phyloP scores from a whole-genome alignment of 2,113 vertebrate genomes.

The Nicator chloris region DNA sequence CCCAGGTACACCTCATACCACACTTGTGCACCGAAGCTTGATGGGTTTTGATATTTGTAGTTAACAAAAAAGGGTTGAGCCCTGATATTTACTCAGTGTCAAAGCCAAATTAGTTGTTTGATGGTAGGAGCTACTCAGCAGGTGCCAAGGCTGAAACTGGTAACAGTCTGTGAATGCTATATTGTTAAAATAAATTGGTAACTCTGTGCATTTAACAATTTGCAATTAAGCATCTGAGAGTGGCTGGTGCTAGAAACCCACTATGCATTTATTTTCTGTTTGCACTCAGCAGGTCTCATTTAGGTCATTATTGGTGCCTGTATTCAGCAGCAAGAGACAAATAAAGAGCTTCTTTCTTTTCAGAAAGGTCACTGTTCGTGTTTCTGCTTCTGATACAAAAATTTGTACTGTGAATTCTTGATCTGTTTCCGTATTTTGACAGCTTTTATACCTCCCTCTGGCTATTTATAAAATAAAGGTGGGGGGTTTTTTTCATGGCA shows the following conservation, averaged over 20 bases:
- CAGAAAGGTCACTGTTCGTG: not conserved
- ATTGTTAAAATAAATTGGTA: slow-evolving; percentile 15
- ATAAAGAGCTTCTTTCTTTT: slow-evolving; percentile 11
- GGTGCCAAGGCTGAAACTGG: not conserved
- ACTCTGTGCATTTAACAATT: not conserved
- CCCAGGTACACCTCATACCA: not conserved
- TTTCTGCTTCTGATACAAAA: not conserved
- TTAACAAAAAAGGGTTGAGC: not conserved
- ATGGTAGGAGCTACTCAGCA: not conserved
- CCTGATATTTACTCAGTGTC: not conserved
- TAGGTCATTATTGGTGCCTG: not conserved
- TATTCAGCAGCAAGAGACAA: slow-evolving; percentile 3
- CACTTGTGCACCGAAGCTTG: not conserved
- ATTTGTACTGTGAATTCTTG: not conserved
- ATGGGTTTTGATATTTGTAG: not conserved
- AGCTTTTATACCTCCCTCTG: not conserved
- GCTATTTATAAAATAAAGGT: not conserved
- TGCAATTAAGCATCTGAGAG: not conserved
- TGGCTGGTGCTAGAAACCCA: not conserved
- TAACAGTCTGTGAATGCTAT: not conserved
- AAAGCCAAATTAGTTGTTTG: not conserved
- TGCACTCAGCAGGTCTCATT: not conserved
- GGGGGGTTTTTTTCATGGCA: not conserved
- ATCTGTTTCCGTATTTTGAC: slow-evolving; percentile 13
- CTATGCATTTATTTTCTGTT: not conserved